phyloP scores from a whole-genome alignment of 2,113 vertebrate genomes.

The Microtus oregoni region DNA sequence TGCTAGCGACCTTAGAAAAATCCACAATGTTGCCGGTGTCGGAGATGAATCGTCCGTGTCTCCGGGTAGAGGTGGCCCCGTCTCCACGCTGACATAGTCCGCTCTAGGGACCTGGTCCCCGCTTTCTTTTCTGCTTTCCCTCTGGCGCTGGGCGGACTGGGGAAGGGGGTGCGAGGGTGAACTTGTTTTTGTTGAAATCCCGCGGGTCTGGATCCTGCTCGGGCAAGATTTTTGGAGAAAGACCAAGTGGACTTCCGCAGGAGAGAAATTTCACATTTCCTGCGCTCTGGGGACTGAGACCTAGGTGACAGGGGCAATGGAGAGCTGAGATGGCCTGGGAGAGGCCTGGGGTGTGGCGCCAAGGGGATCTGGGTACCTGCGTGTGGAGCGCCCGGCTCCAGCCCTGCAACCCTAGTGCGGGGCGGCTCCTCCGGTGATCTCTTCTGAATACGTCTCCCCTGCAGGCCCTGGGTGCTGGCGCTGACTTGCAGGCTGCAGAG shows the following conservation, averaged over 20 bases:
- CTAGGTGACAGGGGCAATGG: too few species aligned
- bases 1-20: background rate
- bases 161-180: fast-evolving
- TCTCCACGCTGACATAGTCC: fast-evolving
- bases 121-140: background rate
- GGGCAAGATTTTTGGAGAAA: too few species aligned
- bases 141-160: too few species aligned
- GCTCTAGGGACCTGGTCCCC: background rate
- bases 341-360: background rate
- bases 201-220: background rate
- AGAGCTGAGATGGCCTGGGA: background rate
- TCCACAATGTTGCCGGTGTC: background rate
- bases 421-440: background rate
- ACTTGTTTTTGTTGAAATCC: background rate
- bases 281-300: background rate
- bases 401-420: background rate
- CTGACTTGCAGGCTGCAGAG: background rate
- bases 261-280: background rate
- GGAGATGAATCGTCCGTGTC: fast-evolving
- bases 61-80: background rate
- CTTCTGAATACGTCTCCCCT: too few species aligned
- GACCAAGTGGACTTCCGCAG: background rate
- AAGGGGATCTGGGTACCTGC: background rate
- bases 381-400: background rate
- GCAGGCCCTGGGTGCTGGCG: background rate